Base-by-base conservation (phyloP, 1,140 invertebrate genomes). In the Anadara kagoshimensis region DNA sequence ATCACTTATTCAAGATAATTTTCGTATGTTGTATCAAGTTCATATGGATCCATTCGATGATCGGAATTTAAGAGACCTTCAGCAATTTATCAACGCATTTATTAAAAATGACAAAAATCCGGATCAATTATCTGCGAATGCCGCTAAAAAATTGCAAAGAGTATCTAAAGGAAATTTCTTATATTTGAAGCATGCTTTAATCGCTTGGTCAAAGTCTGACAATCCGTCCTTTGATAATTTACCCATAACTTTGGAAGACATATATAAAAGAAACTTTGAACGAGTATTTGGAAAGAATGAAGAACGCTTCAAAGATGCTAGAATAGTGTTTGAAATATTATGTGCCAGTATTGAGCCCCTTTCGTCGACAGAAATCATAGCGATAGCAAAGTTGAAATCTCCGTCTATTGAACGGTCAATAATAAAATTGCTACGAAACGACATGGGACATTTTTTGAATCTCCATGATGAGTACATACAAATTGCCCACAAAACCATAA, bases 401-500 rank as follows among this genome's bases (percentile, higher is more conserved):
- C 14, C 14, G 4, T 1, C 14, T 49, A 49, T 18, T 18, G n/a
- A 49, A 49, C 14, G 10, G 11, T 18, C 14, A 49, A 18, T 49
- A n/a, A n/a, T 18, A 18, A 49, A 49, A 3, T 11, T 49, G n/a
- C 14, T 64, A 10, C 26, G 45, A 29, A 53, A 64, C 36, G 45
- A 64, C 22, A 20, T 64, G 45, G 22, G 47, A 18, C 62, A 64
- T 53, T 64, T 64, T n/a, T 7, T 64, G n/a, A 64, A 36, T 36
- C 5, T 36, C 4, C 16, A 51, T 18, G 7, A 10, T 0, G 47
- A 22, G 0, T 36, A 64, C 10, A 20, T 64, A n/a, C 51, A 45
- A 7, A 51, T 64, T 53, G 8, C 51, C 3, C 62, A 64, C n/a
- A 64, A 64, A 64, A 51, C 62, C 36, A 64, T 64, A 10, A 51